Evolutionary conservation across 1,140 invertebrate species (phyloP), one percentile per base, ranked within the genome.

Genomic region (Atta texana): DNA sequence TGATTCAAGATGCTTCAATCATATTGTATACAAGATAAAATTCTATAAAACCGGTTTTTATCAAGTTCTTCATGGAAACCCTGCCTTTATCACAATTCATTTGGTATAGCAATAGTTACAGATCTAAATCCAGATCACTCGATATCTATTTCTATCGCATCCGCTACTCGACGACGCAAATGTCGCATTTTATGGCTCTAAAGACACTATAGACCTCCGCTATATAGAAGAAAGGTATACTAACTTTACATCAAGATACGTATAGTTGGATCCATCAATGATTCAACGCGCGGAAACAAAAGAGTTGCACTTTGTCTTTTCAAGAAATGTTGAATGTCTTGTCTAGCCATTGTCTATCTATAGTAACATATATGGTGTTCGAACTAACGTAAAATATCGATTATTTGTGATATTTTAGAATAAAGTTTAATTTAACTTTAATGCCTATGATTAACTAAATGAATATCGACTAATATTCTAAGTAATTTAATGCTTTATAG

Each of bases 101-200:
- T 21, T 61, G 69, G 2, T 57, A 18, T 59, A 14, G 53, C 55
- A 82, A 82, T 74, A 63, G 76, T 16, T 57, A 39, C 24, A 28
- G 55, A 89, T 86, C 84, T 89, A 89, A 87, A 89, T 89, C 24
- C n/a, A 80, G 69, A 71, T 59, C 49, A 57, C 24, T 53, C 77
- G 78, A 72, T 74, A 74, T 71, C 74, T 90, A 90, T 87, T 90
- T 90, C 68, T 21, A 85, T 61, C n/a, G 14, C 31, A 53, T 31
- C 7, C 28, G 21, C 14, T 28, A 18, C 24, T 64, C 55, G 75
- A 78, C 53, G 34, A 66, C 39, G 77, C 82, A 87, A 90, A 90
- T 90, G 85, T 87, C 68, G 75, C 74, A 74, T 12, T 61, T n/a
- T 28, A 59, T 49, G 24, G 8, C 39, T 31, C 39, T 49, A 31